These are phyloP conservation scores for Drosophila heteroneura DNA, from an alignment of 2,888 invertebrate species.

Conservation along the genomic window DNA sequence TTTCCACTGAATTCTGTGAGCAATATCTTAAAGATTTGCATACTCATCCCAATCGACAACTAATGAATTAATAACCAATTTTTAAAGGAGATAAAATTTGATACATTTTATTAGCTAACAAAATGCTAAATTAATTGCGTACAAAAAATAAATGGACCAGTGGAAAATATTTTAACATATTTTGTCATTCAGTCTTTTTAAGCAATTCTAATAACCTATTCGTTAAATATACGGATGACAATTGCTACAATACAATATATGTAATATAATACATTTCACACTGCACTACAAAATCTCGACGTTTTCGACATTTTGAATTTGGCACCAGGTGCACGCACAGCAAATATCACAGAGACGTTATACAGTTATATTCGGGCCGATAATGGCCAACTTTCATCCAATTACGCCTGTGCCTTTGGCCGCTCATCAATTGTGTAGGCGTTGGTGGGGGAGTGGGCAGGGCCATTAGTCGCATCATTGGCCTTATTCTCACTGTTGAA, in stretches of 20 bases:
- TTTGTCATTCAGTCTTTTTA: constrained; percentile 51
- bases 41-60: neutral
- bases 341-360: constrained; percentile 68
- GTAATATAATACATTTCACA: constrained; percentile 50
- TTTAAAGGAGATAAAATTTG: constrained; percentile 1
- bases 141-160: constrained; percentile 28
- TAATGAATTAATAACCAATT: neutral
- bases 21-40: neutral
- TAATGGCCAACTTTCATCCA: neutral
- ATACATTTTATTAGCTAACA: constrained; percentile 34
- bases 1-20: constrained; percentile 1
- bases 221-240: constrained; percentile 35
- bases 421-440: constrained; percentile 82
- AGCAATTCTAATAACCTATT: constrained; percentile 34
- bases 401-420: constrained; percentile 66
- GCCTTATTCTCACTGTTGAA: constrained; percentile 57
- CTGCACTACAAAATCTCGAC: constrained; percentile 48
- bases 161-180: constrained; percentile 37
- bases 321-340: constrained; percentile 47
- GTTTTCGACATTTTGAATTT: constrained; percentile 33
- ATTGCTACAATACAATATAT: constrained; percentile 30
- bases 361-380: constrained; percentile 1
- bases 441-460: constrained; percentile 44
- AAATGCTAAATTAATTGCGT: constrained; percentile 27
- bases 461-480: constrained; percentile 36